phyloP scores from a whole-genome alignment of 2,888 invertebrate genomes.

The Tiliacea aurago region DNA sequence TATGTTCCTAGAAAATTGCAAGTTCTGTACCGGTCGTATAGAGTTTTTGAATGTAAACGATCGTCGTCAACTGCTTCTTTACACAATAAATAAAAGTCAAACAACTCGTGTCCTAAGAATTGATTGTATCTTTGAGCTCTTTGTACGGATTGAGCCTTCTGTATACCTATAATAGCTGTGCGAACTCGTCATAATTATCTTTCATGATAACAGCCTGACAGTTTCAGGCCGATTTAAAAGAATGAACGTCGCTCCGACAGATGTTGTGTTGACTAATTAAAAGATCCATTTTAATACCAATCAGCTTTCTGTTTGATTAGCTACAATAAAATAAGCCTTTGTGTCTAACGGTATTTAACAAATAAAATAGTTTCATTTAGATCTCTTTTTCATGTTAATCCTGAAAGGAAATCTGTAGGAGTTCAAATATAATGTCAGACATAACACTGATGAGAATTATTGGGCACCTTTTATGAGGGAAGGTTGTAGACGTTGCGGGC shows the following conservation, averaged over 20 bases:
- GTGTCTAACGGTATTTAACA: not conserved
- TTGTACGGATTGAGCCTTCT: constrained; percentile 23
- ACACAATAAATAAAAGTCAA: not conserved
- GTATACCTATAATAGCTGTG: not conserved
- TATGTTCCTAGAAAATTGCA: not conserved
- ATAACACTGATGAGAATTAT: constrained; percentile 43
- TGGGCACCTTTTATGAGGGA: constrained; percentile 38
- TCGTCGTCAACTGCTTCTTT: not conserved
- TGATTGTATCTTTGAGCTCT: not conserved
- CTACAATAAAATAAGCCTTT: not conserved
- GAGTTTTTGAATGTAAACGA: not conserved
- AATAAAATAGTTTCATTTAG: not conserved
- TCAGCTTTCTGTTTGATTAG: constrained; percentile 17
- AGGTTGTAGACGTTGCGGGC: constrained; percentile 40
- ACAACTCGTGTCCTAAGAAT: not conserved
- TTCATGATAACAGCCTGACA: constrained; percentile 45
- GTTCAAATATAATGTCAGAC: constrained; percentile 32
- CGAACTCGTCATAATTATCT: constrained; percentile 35
- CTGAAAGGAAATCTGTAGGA: constrained; percentile 15
- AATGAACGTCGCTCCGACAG: constrained; percentile 32
- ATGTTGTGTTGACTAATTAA: constrained; percentile 44
- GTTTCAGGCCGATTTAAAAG: constrained; percentile 52
- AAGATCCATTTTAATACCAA: constrained; percentile 24
- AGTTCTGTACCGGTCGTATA: not conserved
- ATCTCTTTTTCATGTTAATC: not conserved